Base-by-base conservation (phyloP, 2,888 invertebrate species). In the Drosophila mimica region DNA sequence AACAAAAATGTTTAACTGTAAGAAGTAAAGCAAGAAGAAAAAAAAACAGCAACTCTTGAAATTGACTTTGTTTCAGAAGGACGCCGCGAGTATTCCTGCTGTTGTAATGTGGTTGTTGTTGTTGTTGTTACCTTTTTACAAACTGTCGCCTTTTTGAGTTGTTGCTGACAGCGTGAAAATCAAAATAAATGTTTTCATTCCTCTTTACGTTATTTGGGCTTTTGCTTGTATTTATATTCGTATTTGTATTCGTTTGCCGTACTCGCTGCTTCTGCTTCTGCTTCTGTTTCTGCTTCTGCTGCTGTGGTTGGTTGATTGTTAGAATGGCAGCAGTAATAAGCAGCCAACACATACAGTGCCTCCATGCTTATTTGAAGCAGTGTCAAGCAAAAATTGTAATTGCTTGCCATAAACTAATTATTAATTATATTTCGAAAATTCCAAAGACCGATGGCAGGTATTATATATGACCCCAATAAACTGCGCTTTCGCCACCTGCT, bases 101-200 rank as follows among this genome's bases (percentile, higher is more conserved):
- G 52, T 54, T 58, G 46, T 68, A 49, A 61, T 60, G 61, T 70
- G 72, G 30, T 66, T 61, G 67, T 76, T 62, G 38, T 71, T 53
- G 57, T 70, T 69, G 61, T 52, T 65, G 53, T 68, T 76, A 69
- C 69, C 79, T 83, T 89, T 89, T 83, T 70, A 89, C 89, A 89
- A 89, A 89, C 88, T 89, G 88, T 88, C 90, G 90, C 88, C 88
- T 85, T 89, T 86, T 82, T 89, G 86, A 86, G 88, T 81, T 88
- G 88, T 62, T 64, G 88, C 85, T 89, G 85, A 86, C 85, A 89
- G 85, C 86, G 89, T 86, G 90, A 85, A 86, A 86, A 88, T 88
- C 85, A 89, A 89, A 88, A 89, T 89, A 86, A 86, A 89, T 86
- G 90, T 75, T 72, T 88, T 76, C 74, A 56, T 52, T 70, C 62